Evolutionary conservation across 2,113 vertebrate genomes (phyloP).

Genomic region (Petroica traversi): DNA sequence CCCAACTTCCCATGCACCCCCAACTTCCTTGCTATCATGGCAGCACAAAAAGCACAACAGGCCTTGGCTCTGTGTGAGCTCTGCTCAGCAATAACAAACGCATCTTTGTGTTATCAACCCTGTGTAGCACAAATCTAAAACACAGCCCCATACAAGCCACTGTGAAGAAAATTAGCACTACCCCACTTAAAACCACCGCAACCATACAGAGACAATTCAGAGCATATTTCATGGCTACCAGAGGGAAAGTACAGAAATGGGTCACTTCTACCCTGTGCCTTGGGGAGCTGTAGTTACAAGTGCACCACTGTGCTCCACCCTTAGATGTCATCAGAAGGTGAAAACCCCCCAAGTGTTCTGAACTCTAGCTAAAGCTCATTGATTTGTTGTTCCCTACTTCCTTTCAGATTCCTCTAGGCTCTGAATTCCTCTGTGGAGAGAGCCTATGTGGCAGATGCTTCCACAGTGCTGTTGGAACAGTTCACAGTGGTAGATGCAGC

Average conservation of each 20-base stretch:
- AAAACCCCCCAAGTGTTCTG: not conserved
- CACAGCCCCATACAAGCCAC: too few relatives aligned
- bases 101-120: not conserved
- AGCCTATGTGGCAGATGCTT: not conserved
- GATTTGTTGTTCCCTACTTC: not conserved
- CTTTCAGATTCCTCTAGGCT: not conserved
- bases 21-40: not conserved
- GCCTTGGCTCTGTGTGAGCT: not conserved
- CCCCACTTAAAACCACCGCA: not conserved
- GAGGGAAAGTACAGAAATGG: not conserved
- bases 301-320: not conserved
- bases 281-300: not conserved
- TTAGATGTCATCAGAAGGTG: not conserved
- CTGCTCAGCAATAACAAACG: not conserved
- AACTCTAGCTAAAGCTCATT: not conserved
- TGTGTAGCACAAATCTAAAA: not conserved
- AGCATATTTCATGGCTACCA: not conserved
- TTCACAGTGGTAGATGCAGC: not conserved
- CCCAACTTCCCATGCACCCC: accelerated
- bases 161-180: not conserved
- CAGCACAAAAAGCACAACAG: not conserved
- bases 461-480: not conserved
- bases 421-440: not conserved
- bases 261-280: not conserved
- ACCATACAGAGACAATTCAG: not conserved